Conservation (phyloP, 2,797 vertebrate species). For the Platyrinchus mystaceus region DNA sequence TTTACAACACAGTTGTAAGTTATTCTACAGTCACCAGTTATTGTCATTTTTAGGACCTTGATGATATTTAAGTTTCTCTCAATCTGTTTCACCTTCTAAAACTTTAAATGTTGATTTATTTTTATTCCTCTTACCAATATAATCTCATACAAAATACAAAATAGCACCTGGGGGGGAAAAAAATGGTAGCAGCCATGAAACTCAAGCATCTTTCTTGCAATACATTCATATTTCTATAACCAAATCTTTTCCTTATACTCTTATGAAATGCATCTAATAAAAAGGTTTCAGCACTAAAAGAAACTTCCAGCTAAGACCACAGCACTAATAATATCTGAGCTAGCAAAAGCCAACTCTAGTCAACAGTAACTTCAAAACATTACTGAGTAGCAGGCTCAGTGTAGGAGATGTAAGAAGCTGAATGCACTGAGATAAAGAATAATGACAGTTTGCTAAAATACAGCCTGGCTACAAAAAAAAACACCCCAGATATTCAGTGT, state of each 20-base stretch:
- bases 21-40: background rate
- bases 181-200: background rate
- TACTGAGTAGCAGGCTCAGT: background rate
- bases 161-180: accelerated
- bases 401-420: background rate
- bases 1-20: background rate
- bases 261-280: background rate
- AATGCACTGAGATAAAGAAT: background rate
- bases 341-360: background rate
- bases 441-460: background rate
- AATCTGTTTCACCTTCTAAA: background rate
- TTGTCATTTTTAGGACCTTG: background rate
- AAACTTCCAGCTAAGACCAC: background rate
- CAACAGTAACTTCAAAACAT: background rate
- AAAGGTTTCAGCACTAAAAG: background rate
- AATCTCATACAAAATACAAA: background rate
- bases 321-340: background rate
- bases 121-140: background rate
- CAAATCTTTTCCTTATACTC: background rate
- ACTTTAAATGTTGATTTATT: background rate
- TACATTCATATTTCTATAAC: background rate
- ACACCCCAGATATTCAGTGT: background rate
- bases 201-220: background rate
- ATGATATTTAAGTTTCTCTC: background rate
- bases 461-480: background rate